A percentile compares a stretch with the other conserved stretches of the same genome.
These are phyloP conservation scores for Drosophila suboccidentalis DNA, from an alignment of 2,888 invertebrate genomes.

Conservation along the genomic window DNA sequence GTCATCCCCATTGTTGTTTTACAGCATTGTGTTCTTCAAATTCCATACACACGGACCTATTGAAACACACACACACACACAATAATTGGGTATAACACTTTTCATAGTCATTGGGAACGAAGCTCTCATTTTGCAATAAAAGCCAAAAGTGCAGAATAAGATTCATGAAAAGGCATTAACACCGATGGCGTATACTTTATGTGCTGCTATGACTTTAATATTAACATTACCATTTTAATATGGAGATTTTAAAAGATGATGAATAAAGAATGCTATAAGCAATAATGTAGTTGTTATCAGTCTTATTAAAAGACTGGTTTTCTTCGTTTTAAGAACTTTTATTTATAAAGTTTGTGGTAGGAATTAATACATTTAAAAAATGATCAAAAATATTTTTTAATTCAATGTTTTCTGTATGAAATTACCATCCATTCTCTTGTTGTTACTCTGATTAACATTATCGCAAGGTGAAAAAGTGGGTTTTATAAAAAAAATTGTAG, in stretches of 20 bases:
- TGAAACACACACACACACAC: slow-evolving; percentile 6
- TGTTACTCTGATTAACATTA: not conserved
- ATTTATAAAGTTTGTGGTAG: not conserved
- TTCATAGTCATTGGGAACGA: slow-evolving; percentile 55
- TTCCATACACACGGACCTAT: not conserved
- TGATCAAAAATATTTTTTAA: not conserved
- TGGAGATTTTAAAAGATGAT: not conserved
- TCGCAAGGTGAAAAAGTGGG: not conserved
- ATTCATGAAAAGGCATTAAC: slow-evolving; percentile 55
- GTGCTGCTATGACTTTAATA: slow-evolving; percentile 25
- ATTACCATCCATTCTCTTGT: not conserved
- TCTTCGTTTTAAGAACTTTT: not conserved
- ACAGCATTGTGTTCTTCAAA: slow-evolving; percentile 43
- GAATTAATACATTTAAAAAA: not conserved
- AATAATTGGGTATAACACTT: slow-evolving; percentile 37
- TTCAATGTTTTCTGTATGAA: not conserved
- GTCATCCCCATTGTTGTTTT: slow-evolving; percentile 56
- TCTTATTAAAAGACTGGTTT: not conserved
- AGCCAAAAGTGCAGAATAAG: slow-evolving; percentile 40
- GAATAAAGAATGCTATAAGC: not conserved
- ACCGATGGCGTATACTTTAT: slow-evolving; percentile 49
- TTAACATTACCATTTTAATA: slow-evolving; percentile 3
- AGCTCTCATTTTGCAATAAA: slow-evolving; percentile 35
- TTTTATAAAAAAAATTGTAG: not conserved
- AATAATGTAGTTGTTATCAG: not conserved